Evolutionary conservation across 2,797 vertebrate genomes (phyloP), one percentile per base, ranked within the genome.

Genomic region (Syndactyla subalaris): DNA sequence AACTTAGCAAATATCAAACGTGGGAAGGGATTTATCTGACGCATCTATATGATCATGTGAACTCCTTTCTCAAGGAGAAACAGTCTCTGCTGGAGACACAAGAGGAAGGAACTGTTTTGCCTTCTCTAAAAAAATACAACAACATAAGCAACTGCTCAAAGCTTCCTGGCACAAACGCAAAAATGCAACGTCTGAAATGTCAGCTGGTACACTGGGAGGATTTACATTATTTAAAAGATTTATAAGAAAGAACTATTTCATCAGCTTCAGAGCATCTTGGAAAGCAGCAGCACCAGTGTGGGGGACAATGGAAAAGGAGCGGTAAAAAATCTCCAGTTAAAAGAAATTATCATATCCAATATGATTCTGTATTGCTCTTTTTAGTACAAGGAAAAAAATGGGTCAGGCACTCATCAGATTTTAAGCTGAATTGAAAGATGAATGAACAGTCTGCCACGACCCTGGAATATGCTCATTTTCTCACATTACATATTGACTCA

Each of bases 121-220:
- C 65, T 93, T 88, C 92, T 95, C 84, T 52, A 71, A 90, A 96
- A 96, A 88, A 95, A 27, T n/a, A 75, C 65, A 88, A 88, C 76
- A 97, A 94, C 85, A 95, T 67, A 57, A 94, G 91, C 74, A 91
- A 91, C 66, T 91, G 41, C 73, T 92, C 95, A 94, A 65, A 83
- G 52, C 84, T 96, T 97, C 89, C 91, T 97, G 91, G 93, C 92
- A 91, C 36, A 54, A 81, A 54, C 52, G 89, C 95, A 97, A 96
- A 97, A 97, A 95, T 89, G 83, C 87, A 96, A 66, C 85, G 84
- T 92, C 81, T 95, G 71, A 97, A 97, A 97, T 92, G 93, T 95
- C 93, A 95, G 81, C 81, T 91, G 76, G 58, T 80, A 88, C 3
- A 0, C 83, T 16, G 48, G 83, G 80, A 90, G 86, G 74, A 92